phyloP scores from a whole-genome alignment of 2,888 invertebrate genomes.

The Chaetoderma sp. region DNA sequence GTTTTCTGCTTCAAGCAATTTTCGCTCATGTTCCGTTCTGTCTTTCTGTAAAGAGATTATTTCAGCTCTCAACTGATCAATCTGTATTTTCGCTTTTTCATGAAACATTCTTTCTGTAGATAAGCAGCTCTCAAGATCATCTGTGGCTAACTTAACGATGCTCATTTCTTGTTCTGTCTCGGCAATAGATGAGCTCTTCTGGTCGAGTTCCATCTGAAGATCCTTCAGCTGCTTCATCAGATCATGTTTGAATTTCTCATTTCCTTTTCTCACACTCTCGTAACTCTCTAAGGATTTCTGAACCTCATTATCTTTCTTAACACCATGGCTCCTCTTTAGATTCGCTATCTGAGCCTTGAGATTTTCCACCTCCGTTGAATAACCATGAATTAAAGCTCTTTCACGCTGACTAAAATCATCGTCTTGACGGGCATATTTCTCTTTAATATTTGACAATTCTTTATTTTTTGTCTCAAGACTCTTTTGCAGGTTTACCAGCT shows the following conservation, averaged over 20 bases:
- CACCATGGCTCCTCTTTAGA: neutral
- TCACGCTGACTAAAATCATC: slow-evolving; percentile 50
- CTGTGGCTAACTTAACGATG: slow-evolving; percentile 35
- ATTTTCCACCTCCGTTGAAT: slow-evolving; percentile 53
- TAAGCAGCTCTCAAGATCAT: slow-evolving; percentile 38
- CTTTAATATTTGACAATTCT: slow-evolving; percentile 35
- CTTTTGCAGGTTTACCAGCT: slow-evolving; percentile 23
- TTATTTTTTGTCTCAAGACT: slow-evolving; percentile 33
- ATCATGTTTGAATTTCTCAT: slow-evolving; percentile 30
- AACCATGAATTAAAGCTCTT: slow-evolving; percentile 57
- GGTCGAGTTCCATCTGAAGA: slow-evolving; percentile 40
- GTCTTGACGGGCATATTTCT: slow-evolving; percentile 42
- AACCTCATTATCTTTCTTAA: neutral
- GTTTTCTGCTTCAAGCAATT: neutral
- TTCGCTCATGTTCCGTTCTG: neutral
- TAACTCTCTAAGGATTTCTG: slow-evolving; percentile 2
- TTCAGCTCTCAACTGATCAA: slow-evolving; percentile 29
- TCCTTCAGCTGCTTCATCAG: slow-evolving; percentile 39
- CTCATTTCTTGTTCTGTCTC: slow-evolving; percentile 41
- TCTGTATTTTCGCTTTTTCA: slow-evolving; percentile 20
- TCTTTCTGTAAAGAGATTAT: neutral
- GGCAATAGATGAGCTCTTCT: slow-evolving; percentile 38
- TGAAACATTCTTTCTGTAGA: slow-evolving; percentile 23
- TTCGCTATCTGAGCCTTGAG: slow-evolving; percentile 45
- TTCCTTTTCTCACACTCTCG: slow-evolving; percentile 3